These are phyloP conservation scores for Chlorops oryzae DNA, from an alignment of 1,140 invertebrate species.

Conservation along the genomic window DNA sequence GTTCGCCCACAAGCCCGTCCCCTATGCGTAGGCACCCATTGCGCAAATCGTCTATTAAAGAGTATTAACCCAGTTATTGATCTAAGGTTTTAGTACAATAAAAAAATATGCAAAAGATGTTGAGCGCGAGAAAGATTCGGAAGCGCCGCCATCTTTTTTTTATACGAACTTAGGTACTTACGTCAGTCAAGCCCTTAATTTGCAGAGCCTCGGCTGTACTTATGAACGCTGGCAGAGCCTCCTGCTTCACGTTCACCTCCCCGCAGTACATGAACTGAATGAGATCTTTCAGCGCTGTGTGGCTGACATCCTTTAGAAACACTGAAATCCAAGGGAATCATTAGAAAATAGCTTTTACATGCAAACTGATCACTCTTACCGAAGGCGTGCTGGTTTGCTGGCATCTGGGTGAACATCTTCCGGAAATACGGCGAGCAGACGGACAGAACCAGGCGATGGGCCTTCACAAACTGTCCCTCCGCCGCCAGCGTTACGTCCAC, in stretches of 20 bases:
- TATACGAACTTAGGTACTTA: slow-evolving; percentile 25
- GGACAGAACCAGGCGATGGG: slow-evolving; percentile 72
- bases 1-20: too few species aligned
- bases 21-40: too few species aligned
- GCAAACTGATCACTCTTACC: slow-evolving; percentile 36
- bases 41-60: too few species aligned
- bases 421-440: slow-evolving; percentile 79
- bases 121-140: background rate
- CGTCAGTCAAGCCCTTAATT: slow-evolving; percentile 70
- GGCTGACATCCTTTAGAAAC: slow-evolving; percentile 76
- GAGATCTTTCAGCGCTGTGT: slow-evolving; percentile 67
- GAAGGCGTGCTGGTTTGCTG: slow-evolving; percentile 55
- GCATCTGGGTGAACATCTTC: slow-evolving; percentile 65
- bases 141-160: too few species aligned
- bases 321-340: slow-evolving; percentile 51
- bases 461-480: slow-evolving; percentile 68
- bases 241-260: slow-evolving; percentile 78
- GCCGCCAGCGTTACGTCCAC: slow-evolving; percentile 75
- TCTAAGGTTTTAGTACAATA: background rate
- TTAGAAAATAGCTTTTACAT: background rate
- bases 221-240: slow-evolving; percentile 73
- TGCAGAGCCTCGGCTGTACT: slow-evolving; percentile 79
- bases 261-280: slow-evolving; percentile 83
- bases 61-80: background rate
- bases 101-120: background rate